Percentiles rank a stretch among this genome's conserved stretches.
Evolutionary conservation across 2,113 vertebrate species (phyloP).

Genomic region (Bombycilla garrulus): DNA sequence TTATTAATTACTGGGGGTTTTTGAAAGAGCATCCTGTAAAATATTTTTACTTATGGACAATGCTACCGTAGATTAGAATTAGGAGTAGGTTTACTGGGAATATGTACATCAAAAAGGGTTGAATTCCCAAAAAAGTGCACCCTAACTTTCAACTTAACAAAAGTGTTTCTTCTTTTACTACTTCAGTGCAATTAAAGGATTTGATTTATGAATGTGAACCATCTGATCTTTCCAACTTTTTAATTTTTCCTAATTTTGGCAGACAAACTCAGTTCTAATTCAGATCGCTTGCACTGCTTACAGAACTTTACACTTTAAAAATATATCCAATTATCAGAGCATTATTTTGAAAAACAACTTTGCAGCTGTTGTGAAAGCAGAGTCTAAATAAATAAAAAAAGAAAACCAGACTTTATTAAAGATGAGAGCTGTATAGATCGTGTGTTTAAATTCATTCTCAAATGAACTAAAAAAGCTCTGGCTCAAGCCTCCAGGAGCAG

Average conservation of each 20-base stretch:
- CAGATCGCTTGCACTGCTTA: not conserved
- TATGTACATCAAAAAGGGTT: not conserved
- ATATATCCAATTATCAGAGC: not conserved
- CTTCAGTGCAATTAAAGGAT: not conserved
- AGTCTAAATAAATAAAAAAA: not conserved
- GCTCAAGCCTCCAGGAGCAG: not conserved
- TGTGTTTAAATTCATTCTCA: not conserved
- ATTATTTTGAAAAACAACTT: not conserved
- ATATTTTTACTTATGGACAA: not conserved
- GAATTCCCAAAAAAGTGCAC: not conserved
- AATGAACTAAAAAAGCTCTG: not conserved
- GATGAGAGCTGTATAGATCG: not conserved
- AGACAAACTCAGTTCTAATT: not conserved
- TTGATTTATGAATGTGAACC: not conserved
- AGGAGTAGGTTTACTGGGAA: not conserved
- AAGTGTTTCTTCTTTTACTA: not conserved
- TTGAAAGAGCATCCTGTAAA: not conserved
- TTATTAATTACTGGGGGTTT: not conserved
- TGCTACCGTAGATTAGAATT: not conserved
- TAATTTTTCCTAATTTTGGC: not conserved
- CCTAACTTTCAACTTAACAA: not conserved
- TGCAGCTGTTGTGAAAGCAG: not conserved
- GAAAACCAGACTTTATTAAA: not conserved
- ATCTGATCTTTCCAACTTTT: not conserved
- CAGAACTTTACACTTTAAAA: not conserved